A percentile compares a stretch with the other conserved stretches of the same genome.
phyloP scores from a whole-genome alignment of 2,797 vertebrate species.

The Cheirogaleus major region DNA sequence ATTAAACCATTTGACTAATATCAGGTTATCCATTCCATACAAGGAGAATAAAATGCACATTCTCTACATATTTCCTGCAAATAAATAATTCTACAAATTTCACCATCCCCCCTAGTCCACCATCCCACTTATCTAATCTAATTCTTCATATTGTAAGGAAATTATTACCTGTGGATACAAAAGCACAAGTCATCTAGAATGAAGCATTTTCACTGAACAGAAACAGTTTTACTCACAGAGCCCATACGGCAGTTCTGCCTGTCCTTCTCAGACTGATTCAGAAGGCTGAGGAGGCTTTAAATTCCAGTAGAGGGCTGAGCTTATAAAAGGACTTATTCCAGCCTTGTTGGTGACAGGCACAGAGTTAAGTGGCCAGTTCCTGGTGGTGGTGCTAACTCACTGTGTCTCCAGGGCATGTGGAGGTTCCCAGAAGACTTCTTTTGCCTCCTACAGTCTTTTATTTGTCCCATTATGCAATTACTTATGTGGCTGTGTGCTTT shows the following conservation, averaged over 20 bases:
- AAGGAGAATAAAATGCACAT: neutral
- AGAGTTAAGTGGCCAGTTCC: neutral
- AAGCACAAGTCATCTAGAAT: neutral
- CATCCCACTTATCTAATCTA: neutral
- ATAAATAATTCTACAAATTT: conserved; percentile 10
- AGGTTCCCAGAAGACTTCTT: conserved; percentile 64
- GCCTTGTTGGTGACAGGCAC: neutral
- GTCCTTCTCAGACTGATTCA: neutral
- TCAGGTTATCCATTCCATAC: neutral
- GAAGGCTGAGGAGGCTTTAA: neutral
- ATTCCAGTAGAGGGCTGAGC: neutral
- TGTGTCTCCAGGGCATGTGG: conserved; percentile 37
- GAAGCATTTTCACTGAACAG: neutral
- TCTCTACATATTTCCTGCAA: neutral
- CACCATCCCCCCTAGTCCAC: neutral
- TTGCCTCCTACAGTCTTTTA: conserved; percentile 46
- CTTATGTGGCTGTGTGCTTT: conserved; percentile 43
- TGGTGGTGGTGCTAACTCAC: conserved; percentile 7
- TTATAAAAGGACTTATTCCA: conserved; percentile 1
- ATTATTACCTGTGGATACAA: neutral
- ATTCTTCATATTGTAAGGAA: neutral
- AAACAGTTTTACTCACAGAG: conserved; percentile 69
- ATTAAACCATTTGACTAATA: neutral
- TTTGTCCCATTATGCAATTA: conserved; percentile 41
- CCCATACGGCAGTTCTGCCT: neutral